Evolutionary conservation across 2,797 vertebrate species (phyloP).

Genomic region (Spinus pinus): DNA sequence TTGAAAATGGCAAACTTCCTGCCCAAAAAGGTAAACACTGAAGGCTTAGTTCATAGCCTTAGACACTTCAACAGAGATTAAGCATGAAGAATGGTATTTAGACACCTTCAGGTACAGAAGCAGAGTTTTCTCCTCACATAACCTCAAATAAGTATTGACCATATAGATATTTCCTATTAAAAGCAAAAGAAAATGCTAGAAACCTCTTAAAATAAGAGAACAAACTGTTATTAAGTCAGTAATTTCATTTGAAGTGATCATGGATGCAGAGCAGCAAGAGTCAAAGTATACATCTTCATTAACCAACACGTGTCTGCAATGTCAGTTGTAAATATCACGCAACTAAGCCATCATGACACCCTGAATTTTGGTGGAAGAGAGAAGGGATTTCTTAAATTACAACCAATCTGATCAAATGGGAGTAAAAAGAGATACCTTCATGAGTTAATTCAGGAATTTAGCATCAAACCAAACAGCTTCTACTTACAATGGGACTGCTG

Average conservation of each 20-base stretch:
- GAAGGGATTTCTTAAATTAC: neutral
- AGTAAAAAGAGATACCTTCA: neutral
- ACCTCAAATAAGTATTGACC: neutral
- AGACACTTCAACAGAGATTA: neutral
- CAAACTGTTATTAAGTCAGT: neutral
- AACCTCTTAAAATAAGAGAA: neutral
- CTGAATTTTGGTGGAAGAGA: neutral
- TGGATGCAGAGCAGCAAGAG: neutral
- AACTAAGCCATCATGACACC: neutral
- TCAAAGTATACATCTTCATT: neutral
- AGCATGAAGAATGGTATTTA: neutral
- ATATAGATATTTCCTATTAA: neutral
- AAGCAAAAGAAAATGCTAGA: neutral
- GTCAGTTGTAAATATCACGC: neutral
- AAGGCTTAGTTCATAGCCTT: neutral
- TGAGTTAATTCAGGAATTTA: neutral
- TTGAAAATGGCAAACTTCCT: neutral
- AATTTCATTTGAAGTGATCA: neutral
- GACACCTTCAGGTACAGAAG: neutral
- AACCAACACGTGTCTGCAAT: neutral
- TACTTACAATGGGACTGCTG: slow-evolving; percentile 88
- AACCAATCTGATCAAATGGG: neutral
- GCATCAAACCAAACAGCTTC: neutral
- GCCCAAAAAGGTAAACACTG: neutral
- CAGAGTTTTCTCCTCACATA: neutral